These are phyloP conservation scores for Zeus faber DNA, from an alignment of 2,113 vertebrate genomes.

Conservation along the genomic window DNA sequence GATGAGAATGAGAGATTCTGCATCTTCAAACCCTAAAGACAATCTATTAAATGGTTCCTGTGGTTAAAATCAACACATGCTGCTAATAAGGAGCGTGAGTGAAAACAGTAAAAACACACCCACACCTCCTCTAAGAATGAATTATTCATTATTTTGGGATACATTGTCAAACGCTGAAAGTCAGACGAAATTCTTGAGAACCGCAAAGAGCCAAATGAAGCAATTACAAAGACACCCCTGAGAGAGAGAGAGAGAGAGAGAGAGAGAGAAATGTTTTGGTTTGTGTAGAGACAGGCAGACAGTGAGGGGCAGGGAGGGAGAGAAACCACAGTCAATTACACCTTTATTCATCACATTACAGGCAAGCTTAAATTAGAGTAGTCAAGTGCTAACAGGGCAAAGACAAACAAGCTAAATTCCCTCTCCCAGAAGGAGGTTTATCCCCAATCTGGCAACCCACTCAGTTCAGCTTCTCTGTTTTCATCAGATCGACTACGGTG, in stretches of 20 bases:
- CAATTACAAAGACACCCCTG: slow-evolving; percentile 12
- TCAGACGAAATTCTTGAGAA: slow-evolving; percentile 18
- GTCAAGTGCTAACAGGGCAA: slow-evolving; percentile 51
- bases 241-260: slow-evolving; percentile 16
- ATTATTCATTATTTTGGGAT: not conserved
- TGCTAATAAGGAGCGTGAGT: not conserved
- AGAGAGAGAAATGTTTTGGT: not conserved
- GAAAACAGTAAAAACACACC: no score
- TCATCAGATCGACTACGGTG: slow-evolving; percentile 23
- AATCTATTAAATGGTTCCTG: no score
- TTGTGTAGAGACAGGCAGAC: not conserved
- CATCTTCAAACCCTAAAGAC: no score
- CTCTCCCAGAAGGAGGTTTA: slow-evolving; percentile 29
- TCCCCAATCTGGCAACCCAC: slow-evolving; percentile 30
- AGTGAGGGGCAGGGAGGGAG: slow-evolving; percentile 21
- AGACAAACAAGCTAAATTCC: slow-evolving; percentile 41
- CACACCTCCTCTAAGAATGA: no score
- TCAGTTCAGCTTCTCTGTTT: slow-evolving; percentile 41
- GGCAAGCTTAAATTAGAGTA: slow-evolving; percentile 44
- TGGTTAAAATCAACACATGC: no score
- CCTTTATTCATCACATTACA: slow-evolving; percentile 55
- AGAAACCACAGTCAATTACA: slow-evolving; percentile 52
- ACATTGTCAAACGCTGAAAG: slow-evolving; percentile 19
- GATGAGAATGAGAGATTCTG: no score
- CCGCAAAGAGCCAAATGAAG: slow-evolving; percentile 32